Evolutionary conservation across 2,113 vertebrate genomes (phyloP), one percentile per base, ranked within the genome.

Genomic region (Scortum barcoo): DNA sequence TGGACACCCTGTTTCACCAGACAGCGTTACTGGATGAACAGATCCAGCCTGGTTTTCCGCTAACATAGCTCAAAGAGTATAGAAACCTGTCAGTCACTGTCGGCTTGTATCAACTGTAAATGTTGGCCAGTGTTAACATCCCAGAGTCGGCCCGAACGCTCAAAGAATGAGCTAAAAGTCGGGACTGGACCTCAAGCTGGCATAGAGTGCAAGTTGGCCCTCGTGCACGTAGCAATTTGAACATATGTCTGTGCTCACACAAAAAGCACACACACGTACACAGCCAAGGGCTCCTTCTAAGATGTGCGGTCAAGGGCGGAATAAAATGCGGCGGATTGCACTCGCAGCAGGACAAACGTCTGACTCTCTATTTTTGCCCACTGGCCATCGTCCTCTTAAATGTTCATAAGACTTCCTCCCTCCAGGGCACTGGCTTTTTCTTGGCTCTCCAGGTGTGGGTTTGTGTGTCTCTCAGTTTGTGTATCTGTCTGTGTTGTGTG

Each of bases 1-100:
- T 50, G 70, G 58, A 76, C 72, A 50, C 61, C 67, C 65, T 76
- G 80, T 84, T 91, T 89, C 88, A 86, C 62, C 79, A 73, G 72
- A 71, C 81, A 44, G 13, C 78, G 28, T n/a, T 65, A 84, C 62
- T 53, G 3, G 4, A 36, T 58, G 70, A 60, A 20, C 83, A 76
- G 42, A 83, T 48, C 30, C 72, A 78, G 19, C 60, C 17, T 3
- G 42, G 42, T 22, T 69, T 20, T 79, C 71, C 73, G 56, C 70
- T 67, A 67, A 75, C 70, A 42, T 63, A 53, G 46, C 62, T 76
- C n/a, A 11, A 50, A 44, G 53, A 28, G 22, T 71, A 36, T 20
- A 67, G 44, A 73, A 76, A 71, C 3, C n/a, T 74, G 46, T 65
- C 62, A 66, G 60, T 75, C 30, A 65, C 28, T 70, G 60, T 75